These are phyloP conservation scores for Bilobella aurantiaca DNA, from an alignment of 1,140 invertebrate genomes.

Conservation along the genomic window DNA sequence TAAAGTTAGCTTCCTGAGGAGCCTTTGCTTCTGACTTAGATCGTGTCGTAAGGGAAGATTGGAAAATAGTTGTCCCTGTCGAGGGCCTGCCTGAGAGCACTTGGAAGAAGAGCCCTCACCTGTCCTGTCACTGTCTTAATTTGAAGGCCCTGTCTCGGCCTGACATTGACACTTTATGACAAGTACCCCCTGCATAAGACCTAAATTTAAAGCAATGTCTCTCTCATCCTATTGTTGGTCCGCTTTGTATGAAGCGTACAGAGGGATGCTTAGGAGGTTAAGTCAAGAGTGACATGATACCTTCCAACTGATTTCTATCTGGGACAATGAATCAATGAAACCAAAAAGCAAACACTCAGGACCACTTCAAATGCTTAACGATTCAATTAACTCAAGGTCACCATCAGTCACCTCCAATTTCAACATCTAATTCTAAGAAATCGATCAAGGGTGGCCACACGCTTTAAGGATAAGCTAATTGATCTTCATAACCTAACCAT, in stretches of 20 bases:
- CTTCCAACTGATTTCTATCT: neutral
- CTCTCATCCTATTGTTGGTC: neutral
- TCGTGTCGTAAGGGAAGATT: no score
- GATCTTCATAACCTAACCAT: no score
- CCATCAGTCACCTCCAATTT: neutral
- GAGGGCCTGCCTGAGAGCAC: no score
- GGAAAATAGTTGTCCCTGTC: no score
- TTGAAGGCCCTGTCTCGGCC: neutral
- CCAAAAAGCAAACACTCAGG: neutral
- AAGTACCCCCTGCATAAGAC: neutral
- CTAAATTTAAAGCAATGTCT: neutral
- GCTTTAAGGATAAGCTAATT: no score
- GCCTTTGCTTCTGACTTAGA: no score
- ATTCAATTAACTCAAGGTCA: conserved; percentile 2
- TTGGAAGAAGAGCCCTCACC: no score
- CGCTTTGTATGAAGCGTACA: neutral
- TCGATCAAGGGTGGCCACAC: no score
- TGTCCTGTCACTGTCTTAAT: neutral
- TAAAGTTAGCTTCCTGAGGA: no score
- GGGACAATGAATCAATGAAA: neutral
- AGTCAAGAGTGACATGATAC: neutral
- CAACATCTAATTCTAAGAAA: neutral
- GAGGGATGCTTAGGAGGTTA: neutral
- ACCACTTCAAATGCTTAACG: no score
- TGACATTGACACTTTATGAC: neutral